Percentiles rank a stretch among this genome's conserved stretches.
These are phyloP conservation scores for Zophobas atratus DNA, from an alignment of 1,140 invertebrate species.

Conservation along the genomic window DNA sequence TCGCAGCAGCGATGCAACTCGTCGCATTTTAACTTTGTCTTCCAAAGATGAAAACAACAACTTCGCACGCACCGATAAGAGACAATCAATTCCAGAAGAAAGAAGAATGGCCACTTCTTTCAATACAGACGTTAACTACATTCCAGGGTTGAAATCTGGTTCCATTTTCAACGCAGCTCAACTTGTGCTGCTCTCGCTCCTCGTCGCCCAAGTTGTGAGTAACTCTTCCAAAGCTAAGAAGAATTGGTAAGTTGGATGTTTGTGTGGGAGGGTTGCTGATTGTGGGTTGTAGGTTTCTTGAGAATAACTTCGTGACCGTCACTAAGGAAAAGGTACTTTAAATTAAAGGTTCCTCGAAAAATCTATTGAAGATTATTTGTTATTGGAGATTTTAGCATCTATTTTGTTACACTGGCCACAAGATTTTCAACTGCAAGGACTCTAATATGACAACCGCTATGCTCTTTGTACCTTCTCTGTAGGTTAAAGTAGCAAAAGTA, in stretches of 20 bases:
- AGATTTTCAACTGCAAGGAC: slow-evolving; percentile 20
- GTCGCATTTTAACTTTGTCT: slow-evolving; percentile 11
- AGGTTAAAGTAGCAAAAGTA: slow-evolving; percentile 19
- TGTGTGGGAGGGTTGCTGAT: not conserved
- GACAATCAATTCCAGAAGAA: slow-evolving; percentile 15
- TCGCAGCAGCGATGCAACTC: slow-evolving; percentile 15
- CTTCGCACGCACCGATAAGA: not conserved
- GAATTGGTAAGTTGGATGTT: slow-evolving; percentile 26
- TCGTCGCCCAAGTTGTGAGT: slow-evolving; percentile 37
- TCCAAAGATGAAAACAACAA: slow-evolving; percentile 31
- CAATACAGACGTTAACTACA: slow-evolving; percentile 15
- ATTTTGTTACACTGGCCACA: slow-evolving; percentile 35
- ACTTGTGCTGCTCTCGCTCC: slow-evolving; percentile 21
- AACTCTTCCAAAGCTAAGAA: slow-evolving; percentile 39
- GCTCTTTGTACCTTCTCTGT: slow-evolving; percentile 41
- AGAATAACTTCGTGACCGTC: slow-evolving; percentile 48
- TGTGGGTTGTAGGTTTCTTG: slow-evolving; percentile 15
- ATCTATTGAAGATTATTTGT: slow-evolving; percentile 45
- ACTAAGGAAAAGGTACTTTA: slow-evolving; percentile 49
- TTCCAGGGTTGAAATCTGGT: slow-evolving; percentile 36
- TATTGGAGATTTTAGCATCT: slow-evolving; percentile 23
- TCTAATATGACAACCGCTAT: slow-evolving; percentile 44
- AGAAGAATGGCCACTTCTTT: slow-evolving; percentile 48
- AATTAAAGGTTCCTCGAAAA: slow-evolving; percentile 42
- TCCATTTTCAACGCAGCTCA: slow-evolving; percentile 7